Evolutionary conservation across 2,888 invertebrate genomes (phyloP).

Genomic region (Hipparchia sbordonii): DNA sequence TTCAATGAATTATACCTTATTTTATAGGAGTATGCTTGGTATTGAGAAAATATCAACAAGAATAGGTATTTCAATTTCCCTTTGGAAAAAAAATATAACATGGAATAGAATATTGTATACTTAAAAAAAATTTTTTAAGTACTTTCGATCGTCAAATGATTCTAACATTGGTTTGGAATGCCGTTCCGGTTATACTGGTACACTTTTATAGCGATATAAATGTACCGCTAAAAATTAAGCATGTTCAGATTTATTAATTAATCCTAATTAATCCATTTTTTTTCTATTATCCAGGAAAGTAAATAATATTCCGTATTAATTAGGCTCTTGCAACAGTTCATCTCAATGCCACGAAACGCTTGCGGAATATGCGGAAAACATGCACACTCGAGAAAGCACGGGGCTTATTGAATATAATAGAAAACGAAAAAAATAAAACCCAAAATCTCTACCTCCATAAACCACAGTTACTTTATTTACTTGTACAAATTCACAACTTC

Average conservation of each 20-base stretch:
- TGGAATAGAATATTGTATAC: too few species aligned
- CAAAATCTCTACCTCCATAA: conserved; percentile 63
- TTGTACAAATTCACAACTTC: conserved; percentile 76
- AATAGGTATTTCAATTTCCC: too few species aligned
- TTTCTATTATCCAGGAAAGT: background rate
- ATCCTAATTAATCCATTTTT: too few species aligned
- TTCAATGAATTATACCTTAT: too few species aligned
- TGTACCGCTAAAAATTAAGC: background rate
- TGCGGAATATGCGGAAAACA: conserved; percentile 62
- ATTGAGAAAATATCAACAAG: too few species aligned
- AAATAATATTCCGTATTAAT: background rate
- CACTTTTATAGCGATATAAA: too few species aligned
- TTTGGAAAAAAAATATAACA: too few species aligned
- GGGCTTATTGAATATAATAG: conserved; percentile 31
- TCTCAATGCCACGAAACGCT: conserved; percentile 48
- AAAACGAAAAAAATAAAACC: conserved; percentile 64
- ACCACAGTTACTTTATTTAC: conserved; percentile 72
- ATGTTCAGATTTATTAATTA: background rate
- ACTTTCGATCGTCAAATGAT: too few species aligned
- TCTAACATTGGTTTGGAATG: too few species aligned
- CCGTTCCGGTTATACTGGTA: too few species aligned
- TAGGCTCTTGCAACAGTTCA: background rate
- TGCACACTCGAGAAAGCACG: conserved; percentile 67
- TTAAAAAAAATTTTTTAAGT: too few species aligned
- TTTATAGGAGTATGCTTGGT: too few species aligned